Base-by-base conservation (phyloP, 2,113 vertebrate species). In the Amphiprion ocellaris region DNA sequence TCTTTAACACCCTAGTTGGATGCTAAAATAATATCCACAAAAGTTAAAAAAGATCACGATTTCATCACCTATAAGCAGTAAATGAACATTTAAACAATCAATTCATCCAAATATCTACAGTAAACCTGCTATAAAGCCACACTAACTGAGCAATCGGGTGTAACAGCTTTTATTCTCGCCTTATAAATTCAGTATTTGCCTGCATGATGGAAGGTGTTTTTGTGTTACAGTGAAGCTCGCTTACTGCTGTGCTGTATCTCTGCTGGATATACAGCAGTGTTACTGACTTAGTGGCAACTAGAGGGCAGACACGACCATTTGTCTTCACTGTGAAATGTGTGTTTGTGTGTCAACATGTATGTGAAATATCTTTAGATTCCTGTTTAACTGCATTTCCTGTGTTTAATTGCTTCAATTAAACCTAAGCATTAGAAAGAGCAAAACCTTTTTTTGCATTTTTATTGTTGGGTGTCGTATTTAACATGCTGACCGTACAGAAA, bases 281-380 rank as follows among this genome's bases (percentile, higher is more conserved):
- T 66, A 82, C 58, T 84, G 78, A 84, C 82, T 76, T 74, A 52
- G 53, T 86, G 90, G 81, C 92, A 94, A 94, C 94, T 92, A 93
- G 91, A 92, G 91, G 92, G 93, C 93, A 94, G 90, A 82, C 93
- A 88, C 90, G 92, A 75, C 85, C 82, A 74, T 85, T 85, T 80
- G 71, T 81, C 72, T 73, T 68, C 26, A 46, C 17, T 67, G 26
- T 41, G 39, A 71, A 86, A 73, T 84, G 65, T 63, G 26, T 67
- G 50, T 37, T 1, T 58, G 70, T 68, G 69, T 73, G 62, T 73
- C 41, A 74, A 62, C 44, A 33, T 19, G 26, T 79, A 24, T 68
- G 39, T 44, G 17, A 14, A 50, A 4, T 46, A 12, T 44, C 17
- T 39, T 12, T 44, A 44, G 41, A 44, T 15, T 44, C 41, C 41